Evolutionary conservation across 2,888 invertebrate species (phyloP), one percentile per base, ranked within the genome.

Genomic region (Ganaspis brasiliensis): DNA sequence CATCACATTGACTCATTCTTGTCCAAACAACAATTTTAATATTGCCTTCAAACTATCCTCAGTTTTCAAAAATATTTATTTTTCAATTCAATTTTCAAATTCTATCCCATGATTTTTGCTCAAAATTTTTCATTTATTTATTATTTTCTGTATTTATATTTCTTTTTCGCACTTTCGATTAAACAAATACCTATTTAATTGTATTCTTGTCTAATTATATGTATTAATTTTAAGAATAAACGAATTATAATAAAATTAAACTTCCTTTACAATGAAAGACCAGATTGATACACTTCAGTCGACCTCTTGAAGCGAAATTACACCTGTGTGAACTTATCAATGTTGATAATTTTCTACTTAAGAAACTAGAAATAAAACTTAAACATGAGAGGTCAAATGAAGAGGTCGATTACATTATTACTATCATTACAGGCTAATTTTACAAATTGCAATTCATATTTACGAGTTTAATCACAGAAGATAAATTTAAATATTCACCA

Each of bases 341-440:
- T 40, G 37, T 63, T 63, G 63, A 63, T 40, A 63, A 37, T 63
- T 63, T 37, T 21, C 56, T 21, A 8, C 63, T 63, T 21, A 37
- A 37, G 40, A 19, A 61, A 61, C 35, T 19, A 63, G 37, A 40
- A 52, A 37, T 37, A 37, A 40, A 19, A 21, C 21, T 35, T 37
- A 3, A 14, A 21, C 35, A 63, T 40, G 40, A 63, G 37, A 21
- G 14, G 21, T 37, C 35, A 40, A 63, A 19, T 37, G 6, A 24
- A 63, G 12, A 6, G 19, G 14, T 63, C 21, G 19, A 21, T 63
- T 26, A 57, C 24, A 57, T 9, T 26, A 26, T 26, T 57, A 26
- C 9, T 6, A 57, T 31, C 6, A 24, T n/a, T 14, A 57, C 14
- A 14, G 14, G 21, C 6, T 5, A 57, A 57, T 57, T 57, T 57